phyloP scores from a whole-genome alignment of 2,888 invertebrate species.

The Conomelus anceps region DNA sequence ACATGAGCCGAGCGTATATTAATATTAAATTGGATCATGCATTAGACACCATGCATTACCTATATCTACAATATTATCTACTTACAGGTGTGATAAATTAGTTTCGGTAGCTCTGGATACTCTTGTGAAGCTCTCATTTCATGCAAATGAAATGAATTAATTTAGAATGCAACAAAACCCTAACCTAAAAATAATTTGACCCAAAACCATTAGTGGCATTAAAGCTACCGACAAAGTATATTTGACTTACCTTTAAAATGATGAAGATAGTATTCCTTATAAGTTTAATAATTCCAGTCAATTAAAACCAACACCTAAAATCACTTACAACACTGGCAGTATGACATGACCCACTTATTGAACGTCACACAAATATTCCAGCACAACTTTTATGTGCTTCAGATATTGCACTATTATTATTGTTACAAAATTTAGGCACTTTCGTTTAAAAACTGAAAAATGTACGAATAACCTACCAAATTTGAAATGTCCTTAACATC shows the following conservation, averaged over 20 bases:
- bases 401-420: neutral
- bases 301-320: neutral
- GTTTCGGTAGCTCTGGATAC: neutral
- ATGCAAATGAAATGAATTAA: neutral
- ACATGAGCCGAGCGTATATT: no score
- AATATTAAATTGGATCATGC: no score
- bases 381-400: neutral
- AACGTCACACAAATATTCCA: neutral
- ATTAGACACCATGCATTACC: no score
- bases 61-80: no score
- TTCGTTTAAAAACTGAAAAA: neutral
- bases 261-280: neutral
- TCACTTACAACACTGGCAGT: neutral
- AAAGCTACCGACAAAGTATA: neutral
- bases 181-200: neutral
- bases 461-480: neutral
- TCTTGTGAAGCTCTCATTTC: neutral
- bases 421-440: neutral
- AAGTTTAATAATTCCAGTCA: neutral
- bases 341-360: neutral
- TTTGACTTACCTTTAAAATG: neutral
- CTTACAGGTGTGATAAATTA: neutral
- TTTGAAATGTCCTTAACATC: neutral
- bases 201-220: neutral
- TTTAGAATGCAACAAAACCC: neutral